Evolutionary conservation across 2,797 vertebrate species (phyloP), one percentile per base, ranked within the genome.

Genomic region (Thunnus albacares): DNA sequence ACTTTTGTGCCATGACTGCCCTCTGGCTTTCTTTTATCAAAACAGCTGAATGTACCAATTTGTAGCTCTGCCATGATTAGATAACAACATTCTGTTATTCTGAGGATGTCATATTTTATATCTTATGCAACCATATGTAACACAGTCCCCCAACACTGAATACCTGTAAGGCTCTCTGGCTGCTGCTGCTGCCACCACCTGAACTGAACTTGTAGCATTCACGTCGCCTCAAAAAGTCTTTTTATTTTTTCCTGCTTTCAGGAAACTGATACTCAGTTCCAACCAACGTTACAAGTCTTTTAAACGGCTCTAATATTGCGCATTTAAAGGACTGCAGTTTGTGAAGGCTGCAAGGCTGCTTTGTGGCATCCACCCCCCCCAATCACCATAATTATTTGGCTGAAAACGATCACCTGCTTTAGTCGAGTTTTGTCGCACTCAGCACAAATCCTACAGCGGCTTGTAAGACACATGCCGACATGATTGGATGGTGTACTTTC

Each of bases 101-200:
- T 62, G 71, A 72, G 85, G 71, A 80, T 75, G 88, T 82, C 80
- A 73, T 55, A 43, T 80, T 88, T 90, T 89, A 69, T 87, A 90
- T 92, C 89, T 90, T 83, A 91, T 64, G 88, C 89, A 94, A 86
- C 87, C 90, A 76, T 71, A 81, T 87, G 90, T 81, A 91, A 90
- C 52, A 52, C 81, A 77, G 63, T 71, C 73, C 75, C 75, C 81
- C 68, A 20, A 65, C 64, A 28, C 75, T 35, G 77, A 69, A 71
- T 66, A 89, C 90, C 90, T 88, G 80, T 53, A 51, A 88, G 90
- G 84, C 82, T 84, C 57, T 67, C 66, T 76, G 82, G 76, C 73
- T 87, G 80, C 78, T 51, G 76, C 73, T 87, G 80, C 78, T 51
- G 49, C 17, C 13, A 60, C 73, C n/a, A 89, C 87, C 84, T 69